Conservation (phyloP, 2,113 vertebrate species). For the Phoenicopterus ruber region DNA sequence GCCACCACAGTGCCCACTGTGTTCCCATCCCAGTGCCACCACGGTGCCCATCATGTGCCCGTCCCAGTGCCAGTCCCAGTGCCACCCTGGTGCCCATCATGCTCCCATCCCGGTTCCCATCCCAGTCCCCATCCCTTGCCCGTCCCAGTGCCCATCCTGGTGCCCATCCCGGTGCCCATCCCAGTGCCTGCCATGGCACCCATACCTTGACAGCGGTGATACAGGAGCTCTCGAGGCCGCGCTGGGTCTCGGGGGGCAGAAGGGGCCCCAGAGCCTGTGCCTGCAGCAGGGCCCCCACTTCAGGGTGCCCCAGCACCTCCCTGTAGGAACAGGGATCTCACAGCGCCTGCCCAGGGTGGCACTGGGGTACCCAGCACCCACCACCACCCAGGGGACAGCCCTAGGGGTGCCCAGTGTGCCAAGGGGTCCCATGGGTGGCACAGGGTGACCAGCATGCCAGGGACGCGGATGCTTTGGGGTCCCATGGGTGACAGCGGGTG, state of each 20-base stretch:
- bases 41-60: not conserved
- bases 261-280: conserved; percentile 57
- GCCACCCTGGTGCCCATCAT: not conserved
- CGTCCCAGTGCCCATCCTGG: no score
- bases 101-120: no score
- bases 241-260: conserved; percentile 57
- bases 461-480: no score
- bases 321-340: not conserved
- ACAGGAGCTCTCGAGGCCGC: conserved; percentile 66
- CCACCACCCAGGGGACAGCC: not conserved
- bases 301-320: conserved; percentile 71
- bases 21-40: conserved; percentile 41
- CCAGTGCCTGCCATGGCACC: accelerated
- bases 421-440: not conserved
- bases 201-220: conserved; percentile 66
- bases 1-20: not conserved
- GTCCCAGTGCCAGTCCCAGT: not conserved
- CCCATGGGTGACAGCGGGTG: not conserved
- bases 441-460: no score
- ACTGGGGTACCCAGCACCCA: no score
- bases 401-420: not conserved
- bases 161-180: not conserved
- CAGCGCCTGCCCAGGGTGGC: not conserved
- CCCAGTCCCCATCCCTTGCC: not conserved
- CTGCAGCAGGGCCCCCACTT: conserved; percentile 65